Evolutionary conservation across 92 coral and sea anemone species (phyloP).

Genomic region (Micromussa lordhowensis): DNA sequence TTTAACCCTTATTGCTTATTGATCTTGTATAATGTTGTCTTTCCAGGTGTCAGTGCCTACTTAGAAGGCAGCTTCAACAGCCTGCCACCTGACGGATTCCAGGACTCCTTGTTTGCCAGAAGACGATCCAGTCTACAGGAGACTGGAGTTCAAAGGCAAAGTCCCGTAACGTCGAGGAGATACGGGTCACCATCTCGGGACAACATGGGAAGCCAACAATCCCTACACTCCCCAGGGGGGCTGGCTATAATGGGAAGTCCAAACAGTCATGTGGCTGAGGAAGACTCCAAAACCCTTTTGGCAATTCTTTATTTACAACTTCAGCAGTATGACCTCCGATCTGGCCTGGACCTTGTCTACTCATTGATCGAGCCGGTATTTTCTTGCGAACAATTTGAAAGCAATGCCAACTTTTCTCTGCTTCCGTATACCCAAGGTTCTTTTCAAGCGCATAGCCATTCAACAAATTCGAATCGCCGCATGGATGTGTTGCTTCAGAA

Average conservation of each 20-base stretch:
- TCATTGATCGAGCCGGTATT: slow-evolving; percentile 80
- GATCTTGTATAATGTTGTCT: background rate
- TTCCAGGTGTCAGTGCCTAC: slow-evolving; percentile 26
- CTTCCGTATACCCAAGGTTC: slow-evolving; percentile 56
- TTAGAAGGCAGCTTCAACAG: slow-evolving; percentile 29
- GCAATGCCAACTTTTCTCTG: slow-evolving; percentile 61
- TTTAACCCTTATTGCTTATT: background rate
- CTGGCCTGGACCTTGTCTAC: slow-evolving; percentile 86
- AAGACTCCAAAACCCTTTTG: slow-evolving; percentile 76
- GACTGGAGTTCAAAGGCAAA: background rate
- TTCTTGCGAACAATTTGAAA: slow-evolving; percentile 56
- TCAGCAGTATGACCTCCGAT: slow-evolving; percentile 85
- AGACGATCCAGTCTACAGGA: slow-evolving; percentile 33
- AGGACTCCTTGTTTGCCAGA: slow-evolving; percentile 70
- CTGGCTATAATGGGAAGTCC: slow-evolving; percentile 24
- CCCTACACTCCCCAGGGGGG: slow-evolving; percentile 18
- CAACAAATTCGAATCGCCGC: slow-evolving; percentile 59
- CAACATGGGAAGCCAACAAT: background rate
- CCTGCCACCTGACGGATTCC: slow-evolving; percentile 36
- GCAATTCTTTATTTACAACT: slow-evolving; percentile 84
- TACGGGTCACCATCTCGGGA: slow-evolving; percentile 22
- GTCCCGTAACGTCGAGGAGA: slow-evolving; percentile 17
- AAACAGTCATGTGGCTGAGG: slow-evolving; percentile 36
- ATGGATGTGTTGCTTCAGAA: slow-evolving; percentile 69
- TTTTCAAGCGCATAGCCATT: slow-evolving; percentile 57